Percentiles rank a stretch among this genome's conserved stretches.
phyloP scores from a whole-genome alignment of 1,140 invertebrate species.

The Penaeus japonicus region DNA sequence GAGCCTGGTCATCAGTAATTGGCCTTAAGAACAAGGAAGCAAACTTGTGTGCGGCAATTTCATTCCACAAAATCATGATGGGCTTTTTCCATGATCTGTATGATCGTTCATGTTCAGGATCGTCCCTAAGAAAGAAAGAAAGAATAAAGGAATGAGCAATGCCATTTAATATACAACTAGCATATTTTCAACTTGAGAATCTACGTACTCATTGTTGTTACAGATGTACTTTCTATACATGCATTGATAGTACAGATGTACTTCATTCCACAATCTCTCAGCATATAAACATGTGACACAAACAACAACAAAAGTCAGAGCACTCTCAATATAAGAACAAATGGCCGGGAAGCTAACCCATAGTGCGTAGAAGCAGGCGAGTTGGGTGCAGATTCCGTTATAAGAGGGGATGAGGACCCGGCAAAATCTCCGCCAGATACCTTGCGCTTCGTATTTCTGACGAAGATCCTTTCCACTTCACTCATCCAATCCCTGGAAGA shows the following conservation, averaged over 20 bases:
- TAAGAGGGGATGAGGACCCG: slow-evolving; percentile 45
- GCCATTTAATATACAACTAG: background rate
- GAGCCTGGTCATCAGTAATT: slow-evolving; percentile 87
- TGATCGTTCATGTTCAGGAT: slow-evolving; percentile 71
- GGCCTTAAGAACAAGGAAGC: slow-evolving; percentile 84
- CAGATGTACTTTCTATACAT: no score
- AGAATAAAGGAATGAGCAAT: background rate
- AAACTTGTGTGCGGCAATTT: slow-evolving; percentile 85
- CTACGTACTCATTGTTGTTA: no score
- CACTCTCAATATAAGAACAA: no score
- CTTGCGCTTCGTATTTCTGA: slow-evolving; percentile 15
- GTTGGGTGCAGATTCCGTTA: slow-evolving; percentile 74
- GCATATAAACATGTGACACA: no score
- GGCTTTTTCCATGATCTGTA: slow-evolving; percentile 89
- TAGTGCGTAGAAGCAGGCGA: slow-evolving; percentile 67
- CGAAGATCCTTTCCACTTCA: slow-evolving; percentile 37
- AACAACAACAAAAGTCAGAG: no score
- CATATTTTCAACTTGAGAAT: background rate
- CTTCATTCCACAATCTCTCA: no score
- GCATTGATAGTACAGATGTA: no score
- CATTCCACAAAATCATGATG: slow-evolving; percentile 84
- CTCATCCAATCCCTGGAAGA: slow-evolving; percentile 42
- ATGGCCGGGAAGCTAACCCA: slow-evolving; percentile 20
- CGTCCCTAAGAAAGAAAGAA: slow-evolving; percentile 61
- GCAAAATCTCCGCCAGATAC: slow-evolving; percentile 35